phyloP scores from a whole-genome alignment of 2,888 invertebrate genomes.

The Bellardia bayeri region DNA sequence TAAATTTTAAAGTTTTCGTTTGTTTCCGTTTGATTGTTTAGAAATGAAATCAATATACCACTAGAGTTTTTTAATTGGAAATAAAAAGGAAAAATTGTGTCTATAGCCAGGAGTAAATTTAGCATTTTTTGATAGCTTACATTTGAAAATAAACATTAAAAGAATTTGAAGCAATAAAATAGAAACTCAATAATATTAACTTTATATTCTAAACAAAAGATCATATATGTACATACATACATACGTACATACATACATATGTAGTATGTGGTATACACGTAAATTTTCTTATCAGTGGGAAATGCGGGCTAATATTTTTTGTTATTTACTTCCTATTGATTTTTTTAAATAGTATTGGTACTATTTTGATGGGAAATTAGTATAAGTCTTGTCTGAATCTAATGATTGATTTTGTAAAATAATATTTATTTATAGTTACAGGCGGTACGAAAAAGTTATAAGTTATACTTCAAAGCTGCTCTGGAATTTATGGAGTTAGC shows the following conservation, averaged over 20 bases:
- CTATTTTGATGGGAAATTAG: background rate
- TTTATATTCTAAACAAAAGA: slow-evolving; percentile 9
- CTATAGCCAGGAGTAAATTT: slow-evolving; percentile 25
- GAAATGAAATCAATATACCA: slow-evolving; percentile 17
- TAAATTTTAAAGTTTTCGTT: slow-evolving; percentile 42
- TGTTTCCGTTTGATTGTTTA: background rate
- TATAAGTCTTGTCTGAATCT: too few species aligned
- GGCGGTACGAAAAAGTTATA: too few species aligned
- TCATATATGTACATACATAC: too few species aligned
- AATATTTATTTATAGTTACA: too few species aligned
- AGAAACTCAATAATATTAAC: background rate
- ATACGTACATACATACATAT: too few species aligned
- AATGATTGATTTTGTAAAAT: too few species aligned
- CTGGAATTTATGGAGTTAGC: too few species aligned
- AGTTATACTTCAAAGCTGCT: too few species aligned
- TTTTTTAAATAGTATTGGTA: background rate
- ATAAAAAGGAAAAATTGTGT: background rate
- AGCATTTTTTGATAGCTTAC: background rate
- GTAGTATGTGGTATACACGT: background rate
- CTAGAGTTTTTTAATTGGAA: slow-evolving; percentile 24
- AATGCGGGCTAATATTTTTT: slow-evolving; percentile 63
- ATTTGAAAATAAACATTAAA: slow-evolving; percentile 1
- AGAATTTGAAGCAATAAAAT: slow-evolving; percentile 16
- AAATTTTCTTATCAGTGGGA: slow-evolving; percentile 59
- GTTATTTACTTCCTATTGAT: slow-evolving; percentile 26